Evolutionary conservation across 1,140 invertebrate species (phyloP).

Genomic region (Teleopsis dalmanni): DNA sequence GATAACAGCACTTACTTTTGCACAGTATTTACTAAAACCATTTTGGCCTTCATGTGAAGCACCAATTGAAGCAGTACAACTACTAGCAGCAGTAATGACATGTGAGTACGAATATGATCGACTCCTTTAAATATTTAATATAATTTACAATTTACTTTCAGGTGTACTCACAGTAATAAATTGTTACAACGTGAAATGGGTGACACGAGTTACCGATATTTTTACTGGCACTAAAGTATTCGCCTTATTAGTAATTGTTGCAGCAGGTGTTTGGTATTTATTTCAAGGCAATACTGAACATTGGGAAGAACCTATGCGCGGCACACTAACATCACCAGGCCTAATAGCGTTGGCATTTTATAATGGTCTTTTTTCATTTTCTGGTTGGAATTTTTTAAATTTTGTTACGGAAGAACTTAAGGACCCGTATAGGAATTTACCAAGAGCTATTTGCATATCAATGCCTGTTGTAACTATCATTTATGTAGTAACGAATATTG

Average conservation of each 20-base stretch:
- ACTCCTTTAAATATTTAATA: not conserved
- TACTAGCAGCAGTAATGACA: slow-evolving; percentile 67
- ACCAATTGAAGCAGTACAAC: slow-evolving; percentile 59
- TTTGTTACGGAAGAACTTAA: slow-evolving; percentile 90
- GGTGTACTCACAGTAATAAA: slow-evolving; percentile 91
- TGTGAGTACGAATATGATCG: slow-evolving; percentile 51
- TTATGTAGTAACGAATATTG: slow-evolving; percentile 83
- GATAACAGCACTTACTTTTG: slow-evolving; percentile 92
- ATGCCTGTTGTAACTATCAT: slow-evolving; percentile 83
- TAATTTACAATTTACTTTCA: slow-evolving; percentile 44
- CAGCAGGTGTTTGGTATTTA: slow-evolving; percentile 68
- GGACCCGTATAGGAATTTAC: slow-evolving; percentile 83
- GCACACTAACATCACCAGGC: slow-evolving; percentile 66
- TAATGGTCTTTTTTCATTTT: slow-evolving; percentile 94
- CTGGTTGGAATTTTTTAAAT: slow-evolving; percentile 88
- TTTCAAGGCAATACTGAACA: slow-evolving; percentile 59
- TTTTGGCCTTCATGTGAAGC: slow-evolving; percentile 70
- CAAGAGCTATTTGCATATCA: slow-evolving; percentile 83
- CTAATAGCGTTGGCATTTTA: slow-evolving; percentile 88
- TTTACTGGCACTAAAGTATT: slow-evolving; percentile 91
- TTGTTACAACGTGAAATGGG: slow-evolving; percentile 92
- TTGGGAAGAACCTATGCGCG: slow-evolving; percentile 70
- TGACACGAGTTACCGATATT: slow-evolving; percentile 84
- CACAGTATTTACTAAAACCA: slow-evolving; percentile 90
- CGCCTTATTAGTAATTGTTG: slow-evolving; percentile 81